These are phyloP conservation scores for Notothenia coriiceps DNA, from an alignment of 2,113 vertebrate genomes.

Conservation along the genomic window DNA sequence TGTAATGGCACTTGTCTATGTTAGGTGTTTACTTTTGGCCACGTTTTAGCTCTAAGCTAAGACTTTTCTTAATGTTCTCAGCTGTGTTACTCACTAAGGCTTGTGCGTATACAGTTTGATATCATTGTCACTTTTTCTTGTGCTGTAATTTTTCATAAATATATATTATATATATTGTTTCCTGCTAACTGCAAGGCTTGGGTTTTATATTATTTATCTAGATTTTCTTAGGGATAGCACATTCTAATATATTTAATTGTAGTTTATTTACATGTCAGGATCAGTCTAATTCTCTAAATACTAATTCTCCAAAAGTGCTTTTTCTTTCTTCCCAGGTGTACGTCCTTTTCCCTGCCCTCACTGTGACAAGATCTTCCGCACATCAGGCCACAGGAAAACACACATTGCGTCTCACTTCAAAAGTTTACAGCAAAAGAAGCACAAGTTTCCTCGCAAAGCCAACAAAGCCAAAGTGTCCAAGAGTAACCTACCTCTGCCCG, in stretches of 20 bases:
- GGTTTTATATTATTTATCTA: constrained; percentile 30
- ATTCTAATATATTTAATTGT: neutral
- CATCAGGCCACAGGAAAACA: constrained; percentile 97
- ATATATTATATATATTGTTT: constrained; percentile 11
- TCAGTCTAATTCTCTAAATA: constrained; percentile 28
- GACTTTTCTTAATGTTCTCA: neutral
- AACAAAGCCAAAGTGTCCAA: constrained; percentile 90
- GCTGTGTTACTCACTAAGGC: neutral
- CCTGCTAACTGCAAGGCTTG: constrained; percentile 29
- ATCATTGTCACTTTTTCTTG: constrained; percentile 7
- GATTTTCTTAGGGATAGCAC: neutral
- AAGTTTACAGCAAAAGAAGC: constrained; percentile 91
- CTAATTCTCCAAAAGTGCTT: constrained; percentile 19
- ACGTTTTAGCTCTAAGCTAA: constrained; percentile 16
- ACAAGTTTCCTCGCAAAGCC: constrained; percentile 92
- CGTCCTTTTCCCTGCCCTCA: constrained; percentile 97
- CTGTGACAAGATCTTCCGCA: constrained; percentile 98
- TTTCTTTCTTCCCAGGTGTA: constrained; percentile 83
- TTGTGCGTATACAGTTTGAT: constrained; percentile 11
- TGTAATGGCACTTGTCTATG: constrained; percentile 9
- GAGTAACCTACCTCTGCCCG: constrained; percentile 88
- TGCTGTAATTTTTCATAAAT: constrained; percentile 8
- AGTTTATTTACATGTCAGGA: neutral
- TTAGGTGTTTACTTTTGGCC: neutral
- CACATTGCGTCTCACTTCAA: constrained; percentile 98